Conservation (phyloP, 1,140 invertebrate genomes). For the Ctenoplectra terminalis region DNA sequence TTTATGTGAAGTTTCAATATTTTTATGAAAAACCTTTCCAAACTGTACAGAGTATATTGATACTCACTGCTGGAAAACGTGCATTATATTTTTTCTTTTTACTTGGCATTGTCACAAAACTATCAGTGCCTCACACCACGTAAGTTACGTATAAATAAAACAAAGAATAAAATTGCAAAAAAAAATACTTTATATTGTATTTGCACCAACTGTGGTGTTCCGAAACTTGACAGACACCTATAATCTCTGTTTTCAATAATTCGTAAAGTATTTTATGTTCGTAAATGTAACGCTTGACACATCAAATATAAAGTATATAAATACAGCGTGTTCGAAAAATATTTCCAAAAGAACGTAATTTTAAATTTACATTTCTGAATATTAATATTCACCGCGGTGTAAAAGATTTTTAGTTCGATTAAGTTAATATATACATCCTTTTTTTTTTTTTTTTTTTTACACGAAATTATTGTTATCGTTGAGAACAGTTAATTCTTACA, state of each 20-base stretch:
- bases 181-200: slow-evolving; percentile 37
- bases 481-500: background rate
- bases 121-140: background rate
- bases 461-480: no score
- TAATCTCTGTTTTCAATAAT: slow-evolving; percentile 45
- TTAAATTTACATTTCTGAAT: background rate
- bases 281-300: slow-evolving; percentile 13
- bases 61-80: slow-evolving; percentile 95
- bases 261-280: slow-evolving; percentile 31
- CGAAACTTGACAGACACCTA: slow-evolving; percentile 45
- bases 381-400: background rate
- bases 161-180: slow-evolving; percentile 27
- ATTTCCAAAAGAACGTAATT: background rate
- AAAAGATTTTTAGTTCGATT: background rate
- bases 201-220: slow-evolving; percentile 33
- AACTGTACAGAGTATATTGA: slow-evolving; percentile 29
- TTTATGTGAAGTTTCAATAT: slow-evolving; percentile 71
- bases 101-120: slow-evolving; percentile 88
- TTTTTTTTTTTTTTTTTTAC: no score
- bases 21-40: slow-evolving; percentile 50
- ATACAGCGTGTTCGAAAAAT: background rate
- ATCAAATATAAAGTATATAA: background rate
- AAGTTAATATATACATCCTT: background rate
- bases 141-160: slow-evolving; percentile 52
- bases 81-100: slow-evolving; percentile 99